Evolutionary conservation across 1,140 invertebrate genomes (phyloP), one percentile per base, ranked within the genome.

Genomic region (Arctopsyche grandis): DNA sequence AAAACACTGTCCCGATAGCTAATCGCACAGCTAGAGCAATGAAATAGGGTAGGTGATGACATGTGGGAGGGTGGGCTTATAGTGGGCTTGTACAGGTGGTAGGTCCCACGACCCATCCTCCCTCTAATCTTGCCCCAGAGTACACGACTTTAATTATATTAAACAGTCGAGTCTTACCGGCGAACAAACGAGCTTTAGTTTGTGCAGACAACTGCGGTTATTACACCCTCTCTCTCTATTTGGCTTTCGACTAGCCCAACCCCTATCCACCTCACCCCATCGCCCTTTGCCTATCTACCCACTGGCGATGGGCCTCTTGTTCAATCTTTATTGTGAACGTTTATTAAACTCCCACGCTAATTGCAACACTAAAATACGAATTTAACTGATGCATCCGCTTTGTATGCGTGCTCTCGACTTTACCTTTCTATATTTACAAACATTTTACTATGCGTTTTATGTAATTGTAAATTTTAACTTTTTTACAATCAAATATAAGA

Each of bases 131-230:
- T 19, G 19, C n/a, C 63, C 63, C 63, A 14, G 26, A 66, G 24
- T 66, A 66, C 63, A 66, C 19, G 63, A 66, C 63, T 66, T 66
- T 66, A 66, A 66, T 66, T 66, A 66, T 66, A 66, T 66, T 66
- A 66, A 66, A 29, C 63, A 66, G 14, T 29, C 63, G 63, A 66
- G 63, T 66, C 19, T 26, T 66, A 26, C 63, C 19, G 63, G 10
- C n/a, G 63, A 66, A 66, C 63, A 24, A 66, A 66, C 63, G 63
- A 66, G 63, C 21, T 66, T 66, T 22, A 26, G 63, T 66, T 66
- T 19, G 63, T 29, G 63, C 63, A 26, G 63, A 66, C 19, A 52
- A 66, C 63, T 66, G 24, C 24, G 63, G 63, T 66, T 66, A 66
- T 66, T 66, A 24, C 24, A 52, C 48, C 48, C 48, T 52, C 14